Conservation (phyloP, 2,797 vertebrate species). For the Chaetodon trifasciatus region DNA sequence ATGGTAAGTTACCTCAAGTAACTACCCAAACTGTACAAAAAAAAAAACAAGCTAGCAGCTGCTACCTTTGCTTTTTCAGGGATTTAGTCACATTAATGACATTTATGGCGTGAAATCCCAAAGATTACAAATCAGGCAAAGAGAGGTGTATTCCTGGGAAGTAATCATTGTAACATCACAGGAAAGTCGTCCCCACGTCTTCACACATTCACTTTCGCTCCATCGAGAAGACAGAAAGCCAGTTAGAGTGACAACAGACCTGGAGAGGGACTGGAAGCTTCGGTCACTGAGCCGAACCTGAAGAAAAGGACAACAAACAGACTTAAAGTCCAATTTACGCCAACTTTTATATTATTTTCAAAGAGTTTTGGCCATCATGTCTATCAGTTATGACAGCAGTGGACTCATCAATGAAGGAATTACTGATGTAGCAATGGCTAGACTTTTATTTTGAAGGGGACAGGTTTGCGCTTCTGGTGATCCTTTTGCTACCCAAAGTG, state of each 20-base stretch:
- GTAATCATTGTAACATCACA: background rate
- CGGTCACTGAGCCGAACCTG: constrained; percentile 88
- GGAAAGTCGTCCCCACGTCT: background rate
- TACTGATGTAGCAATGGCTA: too few species aligned
- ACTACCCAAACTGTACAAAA: too few species aligned
- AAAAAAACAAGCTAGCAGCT: too few species aligned
- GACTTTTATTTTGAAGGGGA: background rate
- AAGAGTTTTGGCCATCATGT: background rate
- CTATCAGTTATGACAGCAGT: background rate
- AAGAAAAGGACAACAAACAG: constrained; percentile 24
- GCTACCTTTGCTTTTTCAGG: too few species aligned
- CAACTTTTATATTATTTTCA: background rate
- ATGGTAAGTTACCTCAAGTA: too few species aligned
- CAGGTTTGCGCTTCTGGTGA: too few species aligned
- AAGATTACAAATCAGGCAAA: background rate
- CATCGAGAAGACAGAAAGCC: background rate
- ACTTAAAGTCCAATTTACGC: background rate
- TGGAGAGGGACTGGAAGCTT: constrained; percentile 84
- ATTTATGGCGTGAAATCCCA: background rate
- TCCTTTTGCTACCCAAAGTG: too few species aligned
- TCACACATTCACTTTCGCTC: background rate
- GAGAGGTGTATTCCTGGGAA: background rate
- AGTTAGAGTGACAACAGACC: constrained; percentile 55
- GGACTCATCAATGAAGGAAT: too few species aligned
- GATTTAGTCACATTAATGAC: too few species aligned